phyloP scores from a whole-genome alignment of 1,140 invertebrate species.

The Euura lappo region DNA sequence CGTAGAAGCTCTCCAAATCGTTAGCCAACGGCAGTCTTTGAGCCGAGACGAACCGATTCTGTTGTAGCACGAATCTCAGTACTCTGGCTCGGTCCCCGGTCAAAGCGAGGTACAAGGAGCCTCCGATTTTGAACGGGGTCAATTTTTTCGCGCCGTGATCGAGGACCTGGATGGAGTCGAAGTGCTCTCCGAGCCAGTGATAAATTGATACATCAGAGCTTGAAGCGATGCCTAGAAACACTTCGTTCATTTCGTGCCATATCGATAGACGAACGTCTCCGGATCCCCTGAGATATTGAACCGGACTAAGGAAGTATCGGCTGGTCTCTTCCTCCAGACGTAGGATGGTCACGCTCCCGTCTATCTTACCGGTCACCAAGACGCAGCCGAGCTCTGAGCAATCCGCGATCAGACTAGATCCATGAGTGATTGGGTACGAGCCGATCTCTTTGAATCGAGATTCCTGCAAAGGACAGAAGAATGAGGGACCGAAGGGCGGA shows the following conservation, averaged over 20 bases:
- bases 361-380: constrained; percentile 22
- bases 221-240: constrained; percentile 31
- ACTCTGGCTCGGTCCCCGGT: constrained; percentile 8
- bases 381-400: constrained; percentile 15
- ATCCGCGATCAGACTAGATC: constrained; percentile 27
- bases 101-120: constrained; percentile 27
- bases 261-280: constrained; percentile 15
- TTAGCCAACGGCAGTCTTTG: constrained; percentile 28
- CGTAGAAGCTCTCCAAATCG: constrained; percentile 25
- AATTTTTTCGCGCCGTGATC: constrained; percentile 22
- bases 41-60: constrained; percentile 25
- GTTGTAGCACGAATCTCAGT: constrained; percentile 21
- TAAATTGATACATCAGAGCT: constrained; percentile 43
- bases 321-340: constrained; percentile 11
- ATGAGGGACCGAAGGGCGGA: neutral
- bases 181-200: constrained; percentile 59
- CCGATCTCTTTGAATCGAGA: neutral
- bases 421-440: constrained; percentile 19
- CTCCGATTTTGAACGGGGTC: constrained; percentile 30
- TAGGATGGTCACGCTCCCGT: constrained; percentile 24
- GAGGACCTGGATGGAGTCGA: constrained; percentile 58
- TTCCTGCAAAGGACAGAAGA: neutral
- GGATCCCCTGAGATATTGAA: constrained; percentile 28
- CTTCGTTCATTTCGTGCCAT: constrained; percentile 35
- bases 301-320: neutral